Base-by-base conservation (phyloP, 2,797 vertebrate genomes). In the Pseudomugil gertrudae region DNA sequence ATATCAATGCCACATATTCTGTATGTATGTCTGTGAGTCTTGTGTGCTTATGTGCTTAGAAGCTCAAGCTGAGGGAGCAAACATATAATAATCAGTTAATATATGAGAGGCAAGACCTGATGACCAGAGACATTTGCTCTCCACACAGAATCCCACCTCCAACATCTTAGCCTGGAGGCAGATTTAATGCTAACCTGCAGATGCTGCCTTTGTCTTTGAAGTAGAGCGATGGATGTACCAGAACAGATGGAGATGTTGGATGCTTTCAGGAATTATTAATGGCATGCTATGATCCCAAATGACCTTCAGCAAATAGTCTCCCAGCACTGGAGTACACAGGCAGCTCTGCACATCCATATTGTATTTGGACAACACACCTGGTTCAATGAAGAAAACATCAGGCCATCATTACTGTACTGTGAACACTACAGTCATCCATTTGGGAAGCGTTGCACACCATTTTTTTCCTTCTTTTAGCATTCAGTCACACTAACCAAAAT, bases 221-320 rank as follows among this genome's bases (percentile, higher is more conserved):
- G 78, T 79, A 66, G 78, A 88, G 86, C 81, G 74, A 88, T 79
- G 86, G 87, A 86, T 85, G 80, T 83, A 61, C 81, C 82, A 66
- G 77, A 90, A 90, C 93, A 93, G 92, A 94, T 92, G 89, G 91
- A 91, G 89, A 92, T 87, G 79, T 87, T 90, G 85, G 86, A 90
- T 90, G 86, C 86, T 92, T 93, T 89, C 89, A 85, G 87, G 85
- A 92, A 92, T 94, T 92, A 94, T 94, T 93, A 94, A 94, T 94
- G 91, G 88, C 83, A 82, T 45, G 63, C 90, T 82, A 90, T 92
- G 91, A 93, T 94, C 92, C 90, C 89, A 90, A 89, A 93, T 89
- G 90, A 94, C 92, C 92, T 94, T 94, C 91, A 93, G 90, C 87
- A 88, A 90, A 93, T 82, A 90, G 86, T 86, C 87, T 90, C 84